Evolutionary conservation across 2,888 invertebrate genomes (phyloP), one percentile per base, ranked within the genome.

Genomic region (Ganaspis brasiliensis): DNA sequence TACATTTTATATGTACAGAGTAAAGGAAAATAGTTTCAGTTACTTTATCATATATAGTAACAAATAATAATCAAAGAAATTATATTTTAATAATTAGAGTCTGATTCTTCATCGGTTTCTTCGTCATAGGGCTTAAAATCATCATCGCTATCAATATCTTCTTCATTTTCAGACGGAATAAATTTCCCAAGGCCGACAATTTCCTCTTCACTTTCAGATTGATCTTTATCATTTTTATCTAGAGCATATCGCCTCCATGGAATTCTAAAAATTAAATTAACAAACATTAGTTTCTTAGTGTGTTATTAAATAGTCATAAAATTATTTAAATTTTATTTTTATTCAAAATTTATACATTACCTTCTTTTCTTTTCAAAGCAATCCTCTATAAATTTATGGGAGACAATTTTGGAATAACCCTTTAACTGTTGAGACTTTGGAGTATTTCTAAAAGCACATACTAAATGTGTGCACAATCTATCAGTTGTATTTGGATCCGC

Each of bases 391-490:
- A 89, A 91, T 31, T 76, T 77, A 72, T 90, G 89, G 0, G 86
- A 84, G 3, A 91, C 86, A 74, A 91, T 90, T 78, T 90, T 91
- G 4, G 84, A 80, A 49, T 86, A 85, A 16, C 86, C 86, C 40
- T 87, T 87, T 3, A 91, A 79, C 73, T 89, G 87, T 37, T 88
- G 87, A 56, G 78, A 85, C 59, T 91, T 91, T 4, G 91, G 91
- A n/a, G 91, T 91, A 76, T 91, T 91, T 79, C 86, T 88, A 56
- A 91, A 91, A 35, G 91, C 91, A 81, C 91, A 91, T 12, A 91
- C 85, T 12, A 91, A 83, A 81, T 91, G 88, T 37, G 88, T 89
- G 40, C 91, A 91, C 74, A 80, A 86, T 21, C 88, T 89, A 75
- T 87, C 86, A 12, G 85, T 88, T 4, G 84, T 86, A 74, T 91